Base-by-base conservation (phyloP, 2,113 vertebrate species). In the Prietella phreatophila region DNA sequence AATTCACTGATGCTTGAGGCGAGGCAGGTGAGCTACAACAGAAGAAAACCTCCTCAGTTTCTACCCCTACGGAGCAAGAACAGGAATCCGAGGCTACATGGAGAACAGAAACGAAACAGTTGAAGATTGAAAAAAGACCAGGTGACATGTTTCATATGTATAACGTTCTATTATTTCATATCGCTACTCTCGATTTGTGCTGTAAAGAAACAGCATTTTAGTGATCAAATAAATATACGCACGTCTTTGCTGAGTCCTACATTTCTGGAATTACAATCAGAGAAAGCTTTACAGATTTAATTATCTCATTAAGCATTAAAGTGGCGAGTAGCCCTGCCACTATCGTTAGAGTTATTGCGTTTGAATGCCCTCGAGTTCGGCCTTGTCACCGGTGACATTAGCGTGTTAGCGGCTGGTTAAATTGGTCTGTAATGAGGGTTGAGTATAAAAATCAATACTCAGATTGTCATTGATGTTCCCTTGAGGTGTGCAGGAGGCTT, bases 381-480 rank as follows among this genome's bases (percentile, higher is more conserved):
- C 55, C 84, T 83, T 65, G 84, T 84, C 73, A 86, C 83, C 60
- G 82, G 42, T 73, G 53, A 83, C 90, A 89, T 85, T 89, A 82
- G 19, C 53, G 14, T 20, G n/a, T 53, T 86, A 61, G 58, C 69
- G 47, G 71, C 55, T 82, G 83, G 63, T 75, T 79, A 79, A 84
- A 88, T 89, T 60, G 87, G 78, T 55, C 69, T 61, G 60, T 89
- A 86, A 86, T 83, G 60, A 89, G 69, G 47, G 55, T 13, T 75
- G 81, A 89, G 88, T 47, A 69, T 50, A 89, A 91, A 83, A 75
- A 80, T 82, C 84, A 71, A 86, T 88, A 86, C 73, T 71, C 27
- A 73, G 75, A 60, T 58, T 83, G 84, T 83, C 80, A 86, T 75
- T 86, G 53, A 58, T 47, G 73, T 82, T 80, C 80, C 82, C 67